Base-by-base conservation (phyloP, 2,113 vertebrate species). In the Psettodes erumei region DNA sequence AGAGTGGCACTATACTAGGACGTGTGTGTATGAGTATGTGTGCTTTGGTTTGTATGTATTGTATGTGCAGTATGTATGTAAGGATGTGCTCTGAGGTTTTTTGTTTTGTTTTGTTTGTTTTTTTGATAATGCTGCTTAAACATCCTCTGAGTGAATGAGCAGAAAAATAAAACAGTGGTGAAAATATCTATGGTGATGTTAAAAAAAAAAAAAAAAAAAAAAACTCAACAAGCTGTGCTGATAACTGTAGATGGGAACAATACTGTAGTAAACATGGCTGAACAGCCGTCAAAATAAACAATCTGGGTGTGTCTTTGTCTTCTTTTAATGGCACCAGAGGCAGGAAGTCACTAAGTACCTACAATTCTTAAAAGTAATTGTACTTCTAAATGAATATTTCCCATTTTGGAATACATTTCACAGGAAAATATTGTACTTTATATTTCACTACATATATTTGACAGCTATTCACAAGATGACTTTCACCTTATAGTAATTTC, bases 191-290 rank as follows among this genome's bases (percentile, higher is more conserved):
- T 88, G 83, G 89, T 9, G 68, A 78, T 81, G 90, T 89, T 86
- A 80, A 89, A 85, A 82, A 77, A 85, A 81, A 79, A 83, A 87
- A 54, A 30, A 16, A 54, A 30, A n/a, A n/a, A n/a, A 84, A 85
- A 40, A 85, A 69, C 56, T 86, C 68, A 84, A 88, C 77, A 92
- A 88, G 87, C 80, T 93, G 93, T 93, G 88, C 86, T 91, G 87
- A 91, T 90, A 89, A 87, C 85, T 93, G 92, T 94, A 93, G 92
- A 91, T 93, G 91, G 90, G 82, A 88, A 86, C 71, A 91, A 90
- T 86, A 89, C 82, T 73, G 87, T 91, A 93, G 91, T 89, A 93
- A 93, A 93, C 62, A 75, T 89, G 89, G 90, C 77, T 78, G 70
- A 86, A 75, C 78, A 83, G 89, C 88, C 90, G 60, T 58, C 75